phyloP scores from a whole-genome alignment of 2,888 invertebrate genomes.

The Lasioglossum pauxillum region DNA sequence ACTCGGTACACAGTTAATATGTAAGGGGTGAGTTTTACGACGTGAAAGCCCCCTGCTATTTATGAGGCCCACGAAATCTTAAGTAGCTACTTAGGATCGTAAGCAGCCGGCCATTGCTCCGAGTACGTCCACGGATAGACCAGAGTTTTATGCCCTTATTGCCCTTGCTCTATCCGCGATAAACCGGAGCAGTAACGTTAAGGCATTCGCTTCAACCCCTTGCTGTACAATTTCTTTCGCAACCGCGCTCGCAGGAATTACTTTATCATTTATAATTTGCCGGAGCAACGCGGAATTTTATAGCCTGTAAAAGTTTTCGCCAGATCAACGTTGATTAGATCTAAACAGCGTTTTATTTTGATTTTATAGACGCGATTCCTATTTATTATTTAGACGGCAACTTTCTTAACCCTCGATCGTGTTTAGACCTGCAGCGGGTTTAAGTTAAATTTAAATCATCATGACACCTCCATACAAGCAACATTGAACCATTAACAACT shows the following conservation, averaged over 20 bases:
- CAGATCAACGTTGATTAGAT: not conserved
- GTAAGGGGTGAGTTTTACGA: conserved; percentile 13
- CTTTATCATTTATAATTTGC: not conserved
- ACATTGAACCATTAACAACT: no score
- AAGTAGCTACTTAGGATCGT: conserved; percentile 5
- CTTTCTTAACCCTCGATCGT: not conserved
- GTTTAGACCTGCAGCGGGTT: no score
- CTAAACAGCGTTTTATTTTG: not conserved
- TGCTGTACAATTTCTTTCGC: not conserved
- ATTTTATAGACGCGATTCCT: not conserved
- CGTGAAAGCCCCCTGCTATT: not conserved
- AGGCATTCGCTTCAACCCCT: not conserved
- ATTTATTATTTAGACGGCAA: not conserved
- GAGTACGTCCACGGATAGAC: not conserved
- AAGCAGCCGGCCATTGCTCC: not conserved
- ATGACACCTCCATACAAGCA: no score
- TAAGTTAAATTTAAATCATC: no score
- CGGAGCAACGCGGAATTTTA: not conserved
- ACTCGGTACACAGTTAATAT: conserved; percentile 8
- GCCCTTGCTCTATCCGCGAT: not conserved
- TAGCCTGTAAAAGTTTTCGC: not conserved
- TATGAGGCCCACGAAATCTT: conserved; percentile 13
- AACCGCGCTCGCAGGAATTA: not conserved
- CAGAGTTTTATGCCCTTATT: not conserved
- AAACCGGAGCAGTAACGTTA: conserved; percentile 1